Evolutionary conservation across 2,113 vertebrate genomes (phyloP), one percentile per base, ranked within the genome.

Genomic region (Euleptes europaea): DNA sequence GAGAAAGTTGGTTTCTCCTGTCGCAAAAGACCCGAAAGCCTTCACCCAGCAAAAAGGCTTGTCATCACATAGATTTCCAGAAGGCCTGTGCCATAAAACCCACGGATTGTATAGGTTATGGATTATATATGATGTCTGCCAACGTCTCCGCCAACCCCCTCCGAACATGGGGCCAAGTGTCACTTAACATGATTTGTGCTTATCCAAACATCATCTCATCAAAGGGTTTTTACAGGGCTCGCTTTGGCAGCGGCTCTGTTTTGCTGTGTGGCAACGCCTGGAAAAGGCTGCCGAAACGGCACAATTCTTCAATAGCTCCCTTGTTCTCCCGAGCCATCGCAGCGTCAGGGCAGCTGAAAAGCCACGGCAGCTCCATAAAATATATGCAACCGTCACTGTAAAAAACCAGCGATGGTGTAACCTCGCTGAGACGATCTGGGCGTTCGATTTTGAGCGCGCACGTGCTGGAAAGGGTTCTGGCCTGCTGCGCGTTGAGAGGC

Each of bases 121-220:
- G 73, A 75, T 75, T n/a, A 51, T 17, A 93, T 93, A 94, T 88
- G 92, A 88, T 92, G 88, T 92, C 92, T 95, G 90, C 88, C 92
- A 94, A 92, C 86, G 35, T 26, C 40, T 94, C 92, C 90, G 90
- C 91, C 92, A 94, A 91, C 82, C n/a, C 88, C 90, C 90, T 93
- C 89, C 92, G 90, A 92, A 91, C 92, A 89, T 89, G 92, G 92
- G 84, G 88, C 89, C 85, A 90, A 92, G 88, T 91, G 88, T 91
- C 84, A 76, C 86, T 88, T 93, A 87, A 90, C 91, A 93, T 93
- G 90, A 94, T 93, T 94, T 94, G 93, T 92, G 88, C 89, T 94
- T 94, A 95, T 94, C 93, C 94, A 94, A 94, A 94, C 94, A 79
- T 93, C 94, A 89, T 88, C 92, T 92, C 94, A 94, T 95, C 91